Evolutionary conservation across 2,113 vertebrate species (phyloP), one percentile per base, ranked within the genome.

Genomic region (Prinia subflava): DNA sequence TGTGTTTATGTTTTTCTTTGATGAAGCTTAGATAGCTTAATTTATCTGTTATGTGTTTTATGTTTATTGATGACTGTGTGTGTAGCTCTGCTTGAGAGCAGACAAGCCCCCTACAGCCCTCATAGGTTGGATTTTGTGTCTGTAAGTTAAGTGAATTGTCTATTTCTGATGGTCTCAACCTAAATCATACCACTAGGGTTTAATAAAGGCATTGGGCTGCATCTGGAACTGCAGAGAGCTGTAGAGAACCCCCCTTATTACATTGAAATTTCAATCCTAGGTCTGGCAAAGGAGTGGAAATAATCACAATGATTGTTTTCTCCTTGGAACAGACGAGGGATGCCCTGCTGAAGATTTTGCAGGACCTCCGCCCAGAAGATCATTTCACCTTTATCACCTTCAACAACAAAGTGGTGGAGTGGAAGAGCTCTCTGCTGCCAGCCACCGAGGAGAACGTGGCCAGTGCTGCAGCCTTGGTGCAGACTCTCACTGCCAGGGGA

Each of bases 291-390:
- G n/a, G 73, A 64, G n/a, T 11, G 24, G 49, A 33, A 92, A 76
- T 53, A 39, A n/a, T 37, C 60, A 64, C 23, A 81, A 28, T 33
- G 15, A 14, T 44, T 56, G 11, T 73, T 63, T 60, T 70, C 49
- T 77, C 33, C 44, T 71, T 53, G 77, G 28, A 94, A 56, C 87
- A 98, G 98, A 98, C 98, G 1, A 89, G 21, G 42, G 95, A 97
- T 53, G 98, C 98, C n/a, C 84, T 98, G 39, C 4, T 96, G 82
- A 97, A 98, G 97, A 97, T 98, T 81, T 84, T 98, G 65, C 95
- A 73, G 31, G 98, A 98, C 60, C 97, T 98, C 41, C 91, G 35
- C 22, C 90, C 92, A 8, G 78, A 90, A 46, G 98, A 98, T 62
- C 95, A 89, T 84, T 98, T 98, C 91, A 96, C 77, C 77, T 82